Percentiles rank a stretch among this genome's conserved stretches.
phyloP scores from a whole-genome alignment of 1,140 invertebrate genomes.

The Cyclina sinensis region DNA sequence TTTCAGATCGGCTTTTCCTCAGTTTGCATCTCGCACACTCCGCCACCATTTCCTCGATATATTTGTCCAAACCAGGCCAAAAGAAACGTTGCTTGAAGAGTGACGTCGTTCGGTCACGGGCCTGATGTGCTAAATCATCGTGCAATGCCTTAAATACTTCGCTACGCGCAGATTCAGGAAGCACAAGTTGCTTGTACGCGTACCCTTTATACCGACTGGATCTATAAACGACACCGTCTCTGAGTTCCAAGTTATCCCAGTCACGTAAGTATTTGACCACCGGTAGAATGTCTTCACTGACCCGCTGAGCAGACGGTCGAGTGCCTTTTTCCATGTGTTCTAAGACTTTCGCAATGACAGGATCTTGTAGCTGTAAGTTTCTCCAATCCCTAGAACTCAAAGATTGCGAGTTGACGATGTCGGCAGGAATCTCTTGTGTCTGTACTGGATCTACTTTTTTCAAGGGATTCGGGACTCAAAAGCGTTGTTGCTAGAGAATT shows the following conservation, averaged over 20 bases:
- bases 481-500: background rate
- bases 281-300: background rate
- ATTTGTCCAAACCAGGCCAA: background rate
- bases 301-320: background rate
- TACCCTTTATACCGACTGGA: background rate
- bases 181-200: background rate
- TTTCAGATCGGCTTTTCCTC: background rate
- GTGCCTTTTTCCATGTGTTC: conserved; percentile 6
- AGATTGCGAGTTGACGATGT: no score
- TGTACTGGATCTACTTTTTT: background rate
- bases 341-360: background rate
- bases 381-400: conserved; percentile 16
- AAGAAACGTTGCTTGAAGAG: conserved; percentile 13
- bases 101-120: background rate
- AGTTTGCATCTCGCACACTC: background rate
- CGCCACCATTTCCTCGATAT: background rate
- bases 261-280: conserved; percentile 24
- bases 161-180: background rate
- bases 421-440: background rate
- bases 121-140: conserved; percentile 9
- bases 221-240: conserved; percentile 14
- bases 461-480: background rate
- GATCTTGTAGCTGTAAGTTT: background rate
- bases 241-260: background rate
- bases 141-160: background rate